Base-by-base conservation (phyloP, 2,113 vertebrate genomes). In the Corythaeola cristata region DNA sequence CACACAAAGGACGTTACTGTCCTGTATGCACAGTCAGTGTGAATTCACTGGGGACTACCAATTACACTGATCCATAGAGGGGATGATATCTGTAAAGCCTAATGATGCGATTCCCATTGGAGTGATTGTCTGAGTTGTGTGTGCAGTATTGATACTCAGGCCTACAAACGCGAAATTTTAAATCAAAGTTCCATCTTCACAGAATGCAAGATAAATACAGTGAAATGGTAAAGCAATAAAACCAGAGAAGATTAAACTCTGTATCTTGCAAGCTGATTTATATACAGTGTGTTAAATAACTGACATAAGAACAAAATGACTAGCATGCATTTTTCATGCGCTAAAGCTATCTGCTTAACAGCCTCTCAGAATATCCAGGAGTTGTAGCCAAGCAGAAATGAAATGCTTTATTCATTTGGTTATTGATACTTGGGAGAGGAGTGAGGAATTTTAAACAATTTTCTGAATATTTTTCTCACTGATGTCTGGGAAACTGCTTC, bases 211-310 rank as follows among this genome's bases (percentile, higher is more conserved):
- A 59, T 58, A 88, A 88, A 80, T 81, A 78, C 37, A 90, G 39
- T 55, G 79, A 94, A 97, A 96, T 64, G 37, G 50, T 77, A 93
- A 94, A 88, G 69, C 79, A 94, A 87, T 95, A 96, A 95, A 84
- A 20, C 41, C 35, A 56, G 53, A 59, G 91, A 79, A 90, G 59
- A 97, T 94, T 94, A 95, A 95, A 74, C 44, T 93, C 69, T 88
- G 4, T 95, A 73, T 94, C 91, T 90, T 85, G 45, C 50, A 64
- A 88, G 41, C 44, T 91, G 90, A 86, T 97, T 94, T 93, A 95
- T 93, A 69, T 32, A 85, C 5, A 75, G 17, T 33, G 39, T 85
- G 66, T 63, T 97, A 95, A 96, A 87, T 85, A 97, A 93, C 82
- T 76, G 91, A 89, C 91, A 85, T 37, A 93, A 96, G 79, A 96